Conservation (phyloP, 2,113 vertebrate genomes). For the Callorhinus ursinus region DNA sequence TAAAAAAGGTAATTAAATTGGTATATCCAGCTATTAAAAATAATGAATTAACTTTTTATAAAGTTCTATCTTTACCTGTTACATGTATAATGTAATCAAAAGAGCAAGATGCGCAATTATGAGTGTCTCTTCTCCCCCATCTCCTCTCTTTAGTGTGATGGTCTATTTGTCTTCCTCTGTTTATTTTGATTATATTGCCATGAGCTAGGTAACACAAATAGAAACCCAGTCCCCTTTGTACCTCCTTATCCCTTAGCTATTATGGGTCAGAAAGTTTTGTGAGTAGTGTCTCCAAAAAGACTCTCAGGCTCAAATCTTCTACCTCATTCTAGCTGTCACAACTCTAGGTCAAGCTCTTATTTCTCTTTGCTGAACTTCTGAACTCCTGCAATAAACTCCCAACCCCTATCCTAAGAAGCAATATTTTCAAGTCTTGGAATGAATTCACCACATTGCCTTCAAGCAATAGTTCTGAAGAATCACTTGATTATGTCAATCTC, state of each 20-base stretch:
- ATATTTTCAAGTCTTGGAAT: neutral
- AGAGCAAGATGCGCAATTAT: neutral
- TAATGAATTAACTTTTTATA: neutral
- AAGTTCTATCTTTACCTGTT: neutral
- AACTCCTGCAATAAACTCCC: neutral
- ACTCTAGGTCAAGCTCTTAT: neutral
- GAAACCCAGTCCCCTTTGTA: neutral
- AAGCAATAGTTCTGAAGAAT: neutral
- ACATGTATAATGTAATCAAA: neutral
- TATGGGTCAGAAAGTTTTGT: neutral
- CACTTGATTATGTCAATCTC: neutral
- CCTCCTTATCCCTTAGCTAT: rapidly evolving
- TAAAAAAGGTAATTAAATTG: neutral
- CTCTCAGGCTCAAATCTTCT: neutral
- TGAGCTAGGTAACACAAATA: too few species aligned
- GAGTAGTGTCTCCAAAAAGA: neutral
- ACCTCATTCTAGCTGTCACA: neutral
- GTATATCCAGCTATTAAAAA: neutral
- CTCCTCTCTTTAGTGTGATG: neutral
- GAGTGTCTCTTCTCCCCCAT: neutral
- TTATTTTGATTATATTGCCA: neutral
- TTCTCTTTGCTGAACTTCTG: constrained; percentile 2
- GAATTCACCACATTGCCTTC: neutral
- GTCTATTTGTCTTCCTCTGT: neutral
- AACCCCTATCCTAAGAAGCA: neutral